Percentiles rank a stretch among this genome's conserved stretches.
Evolutionary conservation across 2,888 invertebrate species (phyloP).

Genomic region (Erannis defoliaria): DNA sequence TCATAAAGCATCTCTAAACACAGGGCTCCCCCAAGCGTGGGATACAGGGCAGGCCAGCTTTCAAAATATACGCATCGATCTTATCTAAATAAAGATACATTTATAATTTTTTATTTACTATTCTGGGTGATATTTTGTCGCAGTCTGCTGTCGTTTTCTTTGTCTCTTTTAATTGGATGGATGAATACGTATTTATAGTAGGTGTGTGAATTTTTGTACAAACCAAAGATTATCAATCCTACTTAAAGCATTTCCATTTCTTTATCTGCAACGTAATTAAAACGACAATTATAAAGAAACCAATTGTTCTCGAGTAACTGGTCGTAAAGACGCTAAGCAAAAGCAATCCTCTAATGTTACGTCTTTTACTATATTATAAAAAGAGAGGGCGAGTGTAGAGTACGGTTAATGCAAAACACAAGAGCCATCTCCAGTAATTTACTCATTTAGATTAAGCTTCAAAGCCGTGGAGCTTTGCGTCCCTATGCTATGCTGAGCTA

Average conservation of each 20-base stretch:
- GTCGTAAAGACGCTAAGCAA: neutral
- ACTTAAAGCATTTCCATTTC: neutral
- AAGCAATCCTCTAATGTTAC: slow-evolving; percentile 1
- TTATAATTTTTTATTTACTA: too few relatives aligned
- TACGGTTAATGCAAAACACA: neutral
- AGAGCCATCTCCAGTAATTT: slow-evolving; percentile 1
- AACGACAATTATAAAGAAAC: neutral
- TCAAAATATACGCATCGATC: too few relatives aligned
- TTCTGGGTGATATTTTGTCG: too few relatives aligned
- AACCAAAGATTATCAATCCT: neutral
- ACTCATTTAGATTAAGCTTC: slow-evolving; percentile 7
- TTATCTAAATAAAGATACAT: too few relatives aligned
- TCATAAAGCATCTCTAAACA: too few relatives aligned
- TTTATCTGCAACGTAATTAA: slow-evolving; percentile 6
- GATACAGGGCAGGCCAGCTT: too few relatives aligned
- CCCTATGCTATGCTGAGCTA: neutral
- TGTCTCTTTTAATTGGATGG: too few relatives aligned
- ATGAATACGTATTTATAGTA: too few relatives aligned
- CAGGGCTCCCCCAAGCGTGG: too few relatives aligned
- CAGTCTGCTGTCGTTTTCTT: too few relatives aligned
- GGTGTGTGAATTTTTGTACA: too few relatives aligned
- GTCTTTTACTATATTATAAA: neutral
- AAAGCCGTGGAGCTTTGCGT: neutral
- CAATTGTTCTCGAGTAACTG: neutral
- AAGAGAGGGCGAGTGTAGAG: neutral